phyloP scores from a whole-genome alignment of 2,113 vertebrate species.

The Rhea pennata region DNA sequence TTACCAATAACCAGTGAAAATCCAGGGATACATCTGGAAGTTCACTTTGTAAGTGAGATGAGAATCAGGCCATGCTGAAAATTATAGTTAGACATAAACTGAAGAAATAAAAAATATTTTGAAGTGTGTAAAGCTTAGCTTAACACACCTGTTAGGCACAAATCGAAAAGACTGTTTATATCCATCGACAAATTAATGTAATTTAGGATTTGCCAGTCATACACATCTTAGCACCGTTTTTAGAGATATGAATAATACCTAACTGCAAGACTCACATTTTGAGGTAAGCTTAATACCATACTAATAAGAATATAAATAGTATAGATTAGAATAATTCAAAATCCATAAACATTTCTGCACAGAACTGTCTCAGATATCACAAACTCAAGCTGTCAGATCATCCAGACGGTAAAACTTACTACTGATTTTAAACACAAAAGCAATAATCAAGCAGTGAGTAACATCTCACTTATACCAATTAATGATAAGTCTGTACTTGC shows the following conservation, averaged over 20 bases:
- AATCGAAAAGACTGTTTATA: background rate
- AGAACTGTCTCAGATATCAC: background rate
- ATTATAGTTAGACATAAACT: background rate
- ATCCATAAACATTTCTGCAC: background rate
- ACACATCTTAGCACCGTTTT: background rate
- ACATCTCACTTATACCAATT: background rate
- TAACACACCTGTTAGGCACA: background rate
- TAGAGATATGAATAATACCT: background rate
- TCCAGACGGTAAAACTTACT: background rate
- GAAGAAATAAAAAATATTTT: background rate
- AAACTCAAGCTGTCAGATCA: background rate
- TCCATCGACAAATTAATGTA: background rate
- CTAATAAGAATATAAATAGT: background rate
- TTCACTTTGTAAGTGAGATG: background rate
- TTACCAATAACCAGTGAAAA: background rate
- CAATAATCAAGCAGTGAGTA: background rate
- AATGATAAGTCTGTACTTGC: background rate
- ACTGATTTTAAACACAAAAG: background rate
- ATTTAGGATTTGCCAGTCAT: accelerated
- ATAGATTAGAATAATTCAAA: background rate
- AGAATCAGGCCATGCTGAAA: constrained; percentile 3
- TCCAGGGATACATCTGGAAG: constrained; percentile 25
- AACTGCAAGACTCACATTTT: background rate
- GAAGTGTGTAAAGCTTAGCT: background rate
- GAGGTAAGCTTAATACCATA: background rate